Percentiles rank a stretch among this genome's conserved stretches.
Evolutionary conservation across 2,113 vertebrate species (phyloP).

Genomic region (Gasterosteus aculeatus): DNA sequence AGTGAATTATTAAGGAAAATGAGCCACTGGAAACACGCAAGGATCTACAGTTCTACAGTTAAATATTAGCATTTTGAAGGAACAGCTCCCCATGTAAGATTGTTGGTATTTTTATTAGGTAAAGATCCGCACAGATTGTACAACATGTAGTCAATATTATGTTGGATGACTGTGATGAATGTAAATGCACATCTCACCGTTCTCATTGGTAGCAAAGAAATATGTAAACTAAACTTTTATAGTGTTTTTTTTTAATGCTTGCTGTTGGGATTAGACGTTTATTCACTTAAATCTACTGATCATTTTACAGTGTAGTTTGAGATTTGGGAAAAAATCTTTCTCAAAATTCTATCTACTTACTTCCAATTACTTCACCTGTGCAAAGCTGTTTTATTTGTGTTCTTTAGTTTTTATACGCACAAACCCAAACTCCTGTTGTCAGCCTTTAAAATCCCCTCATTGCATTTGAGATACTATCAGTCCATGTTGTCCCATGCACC

Average conservation of each 20-base stretch:
- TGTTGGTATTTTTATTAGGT: slow-evolving; percentile 26
- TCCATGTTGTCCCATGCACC: slow-evolving; percentile 13
- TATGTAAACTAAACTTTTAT: background rate
- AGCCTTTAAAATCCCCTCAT: slow-evolving; percentile 8
- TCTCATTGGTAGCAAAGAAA: background rate
- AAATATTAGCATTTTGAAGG: slow-evolving; percentile 1
- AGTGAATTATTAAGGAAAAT: slow-evolving; percentile 1
- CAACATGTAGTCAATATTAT: background rate
- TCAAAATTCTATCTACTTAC: slow-evolving; percentile 5
- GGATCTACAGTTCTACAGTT: background rate
- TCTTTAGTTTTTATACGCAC: background rate
- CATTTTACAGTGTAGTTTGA: background rate
- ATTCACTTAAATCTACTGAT: no score
- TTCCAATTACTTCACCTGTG: slow-evolving; percentile 13
- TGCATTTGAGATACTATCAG: slow-evolving; percentile 19
- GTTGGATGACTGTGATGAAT: background rate
- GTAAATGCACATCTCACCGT: background rate
- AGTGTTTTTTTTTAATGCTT: background rate
- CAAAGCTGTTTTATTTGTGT: background rate
- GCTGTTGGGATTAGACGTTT: no score
- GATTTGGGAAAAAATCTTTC: background rate
- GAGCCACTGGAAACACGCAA: background rate
- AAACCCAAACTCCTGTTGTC: slow-evolving; percentile 10
- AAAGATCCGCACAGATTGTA: slow-evolving; percentile 4
- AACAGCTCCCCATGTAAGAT: slow-evolving; percentile 2